Percentiles rank a stretch among this genome's conserved stretches.
Conservation (phyloP, 1,140 invertebrate species). For the Drosophila saltans region DNA sequence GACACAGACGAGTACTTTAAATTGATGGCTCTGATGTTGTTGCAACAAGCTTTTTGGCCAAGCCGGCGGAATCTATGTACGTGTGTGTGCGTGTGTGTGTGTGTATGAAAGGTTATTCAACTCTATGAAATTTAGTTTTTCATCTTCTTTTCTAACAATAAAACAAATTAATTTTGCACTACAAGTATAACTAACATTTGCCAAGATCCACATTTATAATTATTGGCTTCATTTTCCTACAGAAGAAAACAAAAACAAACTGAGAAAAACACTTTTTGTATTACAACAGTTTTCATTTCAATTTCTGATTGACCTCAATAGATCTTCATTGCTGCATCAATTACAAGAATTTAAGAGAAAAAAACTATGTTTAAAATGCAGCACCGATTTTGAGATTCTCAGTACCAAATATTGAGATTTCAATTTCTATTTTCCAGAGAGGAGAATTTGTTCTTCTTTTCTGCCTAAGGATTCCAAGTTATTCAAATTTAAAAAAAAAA, state of each 20-base stretch:
- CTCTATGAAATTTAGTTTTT: constrained; percentile 34
- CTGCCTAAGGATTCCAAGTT: too few relatives aligned
- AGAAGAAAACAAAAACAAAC: constrained; percentile 17
- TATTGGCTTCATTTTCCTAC: constrained; percentile 66
- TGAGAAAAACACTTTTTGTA: constrained; percentile 26
- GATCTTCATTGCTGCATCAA: constrained; percentile 49
- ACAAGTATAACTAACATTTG: constrained; percentile 77
- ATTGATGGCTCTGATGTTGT: constrained; percentile 26
- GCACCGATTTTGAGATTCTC: neutral
- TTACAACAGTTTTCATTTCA: constrained; percentile 71
- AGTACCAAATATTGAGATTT: neutral
- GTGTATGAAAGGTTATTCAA: constrained; percentile 54
- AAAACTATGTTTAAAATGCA: neutral
- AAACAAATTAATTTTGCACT: constrained; percentile 57
- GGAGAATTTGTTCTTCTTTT: too few relatives aligned
- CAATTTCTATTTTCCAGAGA: too few relatives aligned
- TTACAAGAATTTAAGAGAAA: constrained; percentile 65
- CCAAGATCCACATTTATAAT: constrained; percentile 62
- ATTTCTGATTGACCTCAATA: constrained; percentile 27
- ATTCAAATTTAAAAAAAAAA: too few relatives aligned
- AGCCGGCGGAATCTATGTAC: constrained; percentile 19
- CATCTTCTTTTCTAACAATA: constrained; percentile 16
- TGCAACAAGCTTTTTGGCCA: constrained; percentile 18
- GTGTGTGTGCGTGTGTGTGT: too few relatives aligned
- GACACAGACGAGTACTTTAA: constrained; percentile 47